Conservation (phyloP, 1,140 invertebrate genomes). For the Anoplolepis gracilipes region DNA sequence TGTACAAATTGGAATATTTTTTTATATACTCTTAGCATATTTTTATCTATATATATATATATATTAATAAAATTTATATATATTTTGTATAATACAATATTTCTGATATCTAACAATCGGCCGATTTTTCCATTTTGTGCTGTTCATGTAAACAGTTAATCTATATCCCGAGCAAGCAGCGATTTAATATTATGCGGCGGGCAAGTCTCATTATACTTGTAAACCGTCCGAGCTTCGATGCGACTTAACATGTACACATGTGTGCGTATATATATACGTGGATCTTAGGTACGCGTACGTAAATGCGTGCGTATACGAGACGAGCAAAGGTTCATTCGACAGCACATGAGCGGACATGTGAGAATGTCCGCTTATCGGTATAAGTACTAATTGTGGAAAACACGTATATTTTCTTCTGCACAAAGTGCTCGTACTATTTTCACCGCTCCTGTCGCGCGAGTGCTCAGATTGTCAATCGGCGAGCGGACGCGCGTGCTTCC, state of each 20-base stretch:
- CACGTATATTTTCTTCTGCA: background rate
- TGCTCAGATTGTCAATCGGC: constrained; percentile 46
- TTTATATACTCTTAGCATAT: background rate
- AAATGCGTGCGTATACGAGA: constrained; percentile 32
- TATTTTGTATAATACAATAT: constrained; percentile 58
- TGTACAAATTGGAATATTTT: background rate
- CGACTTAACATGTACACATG: constrained; percentile 70
- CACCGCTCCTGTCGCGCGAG: constrained; percentile 5
- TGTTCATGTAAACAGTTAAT: constrained; percentile 86
- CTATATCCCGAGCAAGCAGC: constrained; percentile 86
- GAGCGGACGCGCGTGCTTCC: constrained; percentile 43
- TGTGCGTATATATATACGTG: background rate
- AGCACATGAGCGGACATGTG: constrained; percentile 29
- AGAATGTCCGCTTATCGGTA: constrained; percentile 55
- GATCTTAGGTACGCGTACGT: background rate
- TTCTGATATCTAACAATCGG: constrained; percentile 77
- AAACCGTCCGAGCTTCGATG: constrained; percentile 84
- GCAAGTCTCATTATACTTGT: constrained; percentile 87
- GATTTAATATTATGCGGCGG: constrained; percentile 86
- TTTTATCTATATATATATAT: background rate
- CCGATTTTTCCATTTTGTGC: constrained; percentile 74
- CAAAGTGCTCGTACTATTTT: constrained; percentile 23
- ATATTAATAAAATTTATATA: constrained; percentile 6
- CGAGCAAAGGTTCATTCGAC: constrained; percentile 7
- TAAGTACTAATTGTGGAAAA: constrained; percentile 52